phyloP scores from a whole-genome alignment of 1,140 invertebrate species.

The Phenacoccus solenopsis region DNA sequence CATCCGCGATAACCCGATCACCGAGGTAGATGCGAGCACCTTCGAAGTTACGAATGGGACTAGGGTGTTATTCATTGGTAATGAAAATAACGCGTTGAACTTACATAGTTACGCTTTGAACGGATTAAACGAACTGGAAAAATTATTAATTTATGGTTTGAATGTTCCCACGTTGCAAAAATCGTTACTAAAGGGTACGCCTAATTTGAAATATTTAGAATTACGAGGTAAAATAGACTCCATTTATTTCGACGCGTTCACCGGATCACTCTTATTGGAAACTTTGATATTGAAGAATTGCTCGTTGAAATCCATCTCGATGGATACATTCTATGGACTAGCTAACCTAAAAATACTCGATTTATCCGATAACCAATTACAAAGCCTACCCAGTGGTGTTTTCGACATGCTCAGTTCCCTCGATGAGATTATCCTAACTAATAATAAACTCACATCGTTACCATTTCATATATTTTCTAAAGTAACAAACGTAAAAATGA shows the following conservation, averaged over 20 bases:
- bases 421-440: conserved; percentile 44
- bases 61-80: conserved; percentile 44
- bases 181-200: conserved; percentile 45
- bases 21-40: conserved; percentile 44
- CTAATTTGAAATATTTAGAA: conserved; percentile 38
- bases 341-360: conserved; percentile 44
- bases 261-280: conserved; percentile 42
- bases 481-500: conserved; percentile 37
- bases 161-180: conserved; percentile 42
- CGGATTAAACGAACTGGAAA: conserved; percentile 41
- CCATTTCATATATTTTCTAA: conserved; percentile 43
- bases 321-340: conserved; percentile 52
- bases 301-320: conserved; percentile 45
- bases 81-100: conserved; percentile 32
- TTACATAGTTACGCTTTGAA: conserved; percentile 47
- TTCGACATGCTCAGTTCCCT: conserved; percentile 47
- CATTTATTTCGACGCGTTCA: conserved; percentile 54
- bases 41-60: conserved; percentile 49
- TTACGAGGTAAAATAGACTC: conserved; percentile 41
- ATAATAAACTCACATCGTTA: conserved; percentile 44
- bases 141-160: conserved; percentile 43
- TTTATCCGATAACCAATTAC: conserved; percentile 46
- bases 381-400: conserved; percentile 43
- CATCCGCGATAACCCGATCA: conserved; percentile 51
- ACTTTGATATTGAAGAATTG: conserved; percentile 47